Percentiles rank a stretch among this genome's conserved stretches.
These are phyloP conservation scores for Tenthredo amoena DNA, from an alignment of 2,888 invertebrate species.

Conservation along the genomic window DNA sequence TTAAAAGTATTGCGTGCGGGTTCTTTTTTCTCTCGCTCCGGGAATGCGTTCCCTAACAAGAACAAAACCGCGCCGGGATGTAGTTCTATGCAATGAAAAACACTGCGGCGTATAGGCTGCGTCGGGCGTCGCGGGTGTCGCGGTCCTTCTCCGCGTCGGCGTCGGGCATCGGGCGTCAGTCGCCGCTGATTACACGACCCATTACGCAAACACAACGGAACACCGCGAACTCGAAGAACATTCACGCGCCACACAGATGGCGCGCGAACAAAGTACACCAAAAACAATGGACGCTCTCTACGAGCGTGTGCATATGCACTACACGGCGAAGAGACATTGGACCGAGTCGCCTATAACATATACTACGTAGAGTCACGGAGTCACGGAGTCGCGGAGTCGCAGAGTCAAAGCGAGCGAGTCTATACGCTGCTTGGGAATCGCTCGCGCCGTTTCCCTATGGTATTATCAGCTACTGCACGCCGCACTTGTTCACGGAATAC, in stretches of 20 bases:
- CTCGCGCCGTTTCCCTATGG: background rate
- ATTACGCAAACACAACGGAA: constrained; percentile 76
- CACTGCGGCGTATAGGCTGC: background rate
- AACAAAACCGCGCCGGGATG: constrained; percentile 30
- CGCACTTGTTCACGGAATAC: background rate
- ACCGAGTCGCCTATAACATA: background rate
- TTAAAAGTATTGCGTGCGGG: constrained; percentile 45
- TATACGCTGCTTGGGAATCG: background rate
- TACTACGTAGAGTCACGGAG: background rate
- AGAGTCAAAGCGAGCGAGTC: background rate
- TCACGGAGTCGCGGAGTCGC: constrained; percentile 10
- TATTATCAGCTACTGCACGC: background rate
- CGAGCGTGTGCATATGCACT: constrained; percentile 24
- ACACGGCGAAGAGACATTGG: background rate
- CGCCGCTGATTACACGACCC: constrained; percentile 77
- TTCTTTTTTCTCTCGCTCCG: background rate
- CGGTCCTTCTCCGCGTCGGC: constrained; percentile 28
- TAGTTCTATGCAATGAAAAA: constrained; percentile 36
- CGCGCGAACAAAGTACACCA: constrained; percentile 48
- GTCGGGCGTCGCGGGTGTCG: constrained; percentile 37
- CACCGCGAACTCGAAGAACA: constrained; percentile 46
- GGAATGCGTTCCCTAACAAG: background rate
- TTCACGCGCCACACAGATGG: constrained; percentile 41
- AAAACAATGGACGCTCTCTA: constrained; percentile 34
- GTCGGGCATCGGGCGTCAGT: constrained; percentile 61